Conservation (phyloP, 2,888 invertebrate genomes). For the Hyalella azteca region DNA sequence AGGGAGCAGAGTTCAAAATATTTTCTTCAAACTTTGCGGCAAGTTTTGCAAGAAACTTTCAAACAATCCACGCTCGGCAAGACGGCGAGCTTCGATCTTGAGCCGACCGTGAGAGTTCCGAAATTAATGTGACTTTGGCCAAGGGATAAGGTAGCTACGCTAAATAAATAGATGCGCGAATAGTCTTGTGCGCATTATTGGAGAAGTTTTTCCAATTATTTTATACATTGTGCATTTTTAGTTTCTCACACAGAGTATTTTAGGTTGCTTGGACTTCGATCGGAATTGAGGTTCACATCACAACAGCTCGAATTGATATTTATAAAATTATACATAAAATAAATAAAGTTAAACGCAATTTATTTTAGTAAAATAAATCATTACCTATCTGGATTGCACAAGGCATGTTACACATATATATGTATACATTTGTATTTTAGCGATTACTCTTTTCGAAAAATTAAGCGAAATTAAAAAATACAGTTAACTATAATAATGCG, state of each 20-base stretch:
- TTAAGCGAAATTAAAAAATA: no score
- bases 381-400: no score
- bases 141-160: neutral
- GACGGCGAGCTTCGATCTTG: conserved; percentile 12
- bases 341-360: no score
- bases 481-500: no score
- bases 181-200: neutral
- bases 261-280: neutral
- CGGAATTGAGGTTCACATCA: no score
- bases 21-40: conserved; percentile 15
- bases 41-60: conserved; percentile 32
- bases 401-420: no score
- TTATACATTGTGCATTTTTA: neutral
- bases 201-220: neutral
- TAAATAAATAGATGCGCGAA: neutral
- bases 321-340: no score
- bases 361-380: no score
- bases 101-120: neutral
- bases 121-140: neutral
- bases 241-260: neutral
- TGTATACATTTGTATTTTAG: no score
- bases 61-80: conserved; percentile 12
- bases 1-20: conserved; percentile 28
- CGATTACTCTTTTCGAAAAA: no score
- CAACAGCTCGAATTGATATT: no score